Conservation (phyloP, 2,797 vertebrate species). For the Echeneis naucrates region DNA sequence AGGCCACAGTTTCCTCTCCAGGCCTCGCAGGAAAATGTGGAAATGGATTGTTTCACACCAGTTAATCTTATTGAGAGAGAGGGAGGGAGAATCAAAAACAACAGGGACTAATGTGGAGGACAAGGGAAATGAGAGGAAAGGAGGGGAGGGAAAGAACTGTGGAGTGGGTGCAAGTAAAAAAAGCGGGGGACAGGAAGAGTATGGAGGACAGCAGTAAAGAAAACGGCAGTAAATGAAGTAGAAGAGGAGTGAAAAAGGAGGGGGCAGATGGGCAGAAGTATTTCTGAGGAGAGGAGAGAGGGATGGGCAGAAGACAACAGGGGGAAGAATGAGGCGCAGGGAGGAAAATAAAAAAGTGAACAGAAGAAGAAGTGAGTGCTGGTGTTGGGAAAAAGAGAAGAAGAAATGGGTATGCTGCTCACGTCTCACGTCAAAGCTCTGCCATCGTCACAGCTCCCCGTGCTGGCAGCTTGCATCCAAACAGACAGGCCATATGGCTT, state of each 20-base stretch:
- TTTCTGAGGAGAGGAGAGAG: conserved; percentile 9
- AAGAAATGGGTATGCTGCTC: conserved; percentile 77
- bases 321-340: conserved; percentile 50
- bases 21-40: conserved; percentile 77
- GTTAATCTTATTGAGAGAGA: conserved; percentile 76
- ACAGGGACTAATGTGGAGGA: conserved; percentile 57
- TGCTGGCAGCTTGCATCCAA: conserved; percentile 75
- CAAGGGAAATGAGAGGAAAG: conserved; percentile 10
- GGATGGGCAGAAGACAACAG: conserved; percentile 39
- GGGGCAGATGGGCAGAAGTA: conserved; percentile 10
- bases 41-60: conserved; percentile 81
- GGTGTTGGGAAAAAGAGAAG: conserved; percentile 50
- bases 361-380: conserved; percentile 29
- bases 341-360: conserved; percentile 25
- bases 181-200: conserved; percentile 15
- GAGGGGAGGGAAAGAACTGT: conserved; percentile 6
- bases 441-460: conserved; percentile 75
- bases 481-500: conserved; percentile 85
- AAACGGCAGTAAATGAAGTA: neutral
- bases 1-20: conserved; percentile 78
- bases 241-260: neutral
- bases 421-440: conserved; percentile 68
- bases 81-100: conserved; percentile 62
- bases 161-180: conserved; percentile 18
- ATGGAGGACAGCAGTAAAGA: neutral